These are phyloP conservation scores for Lysandra bellargus DNA, from an alignment of 2,888 invertebrate species.

Conservation along the genomic window DNA sequence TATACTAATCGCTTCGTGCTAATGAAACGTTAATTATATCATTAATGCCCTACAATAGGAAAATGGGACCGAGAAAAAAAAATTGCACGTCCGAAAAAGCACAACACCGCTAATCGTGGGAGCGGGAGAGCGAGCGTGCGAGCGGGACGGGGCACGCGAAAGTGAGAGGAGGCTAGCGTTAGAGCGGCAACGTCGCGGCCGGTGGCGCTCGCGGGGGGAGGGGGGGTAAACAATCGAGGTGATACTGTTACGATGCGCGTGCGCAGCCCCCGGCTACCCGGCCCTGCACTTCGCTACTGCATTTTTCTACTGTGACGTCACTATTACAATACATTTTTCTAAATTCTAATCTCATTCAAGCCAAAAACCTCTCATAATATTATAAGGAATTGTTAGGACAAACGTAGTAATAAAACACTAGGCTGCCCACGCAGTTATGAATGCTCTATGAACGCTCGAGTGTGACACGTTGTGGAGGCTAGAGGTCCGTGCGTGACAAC, in stretches of 20 bases:
- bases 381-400: neutral
- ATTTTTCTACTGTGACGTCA: conserved; percentile 71
- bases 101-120: conserved; percentile 73
- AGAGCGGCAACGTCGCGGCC: conserved; percentile 69
- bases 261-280: conserved; percentile 57
- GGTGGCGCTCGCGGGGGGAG: conserved; percentile 53
- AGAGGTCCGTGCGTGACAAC: neutral
- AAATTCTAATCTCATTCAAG: neutral
- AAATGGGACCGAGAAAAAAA: conserved; percentile 67
- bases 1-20: neutral
- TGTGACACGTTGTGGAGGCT: neutral
- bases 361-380: neutral
- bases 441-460: neutral
- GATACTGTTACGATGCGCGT: conserved; percentile 71
- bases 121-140: conserved; percentile 55
- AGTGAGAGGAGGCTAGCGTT: conserved; percentile 76
- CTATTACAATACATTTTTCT: conserved; percentile 27
- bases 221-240: conserved; percentile 75
- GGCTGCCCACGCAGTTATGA: neutral
- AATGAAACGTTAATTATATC: conserved; percentile 16
- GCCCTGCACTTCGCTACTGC: conserved; percentile 71
- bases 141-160: conserved; percentile 65
- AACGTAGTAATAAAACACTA: neutral
- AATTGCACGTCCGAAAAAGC: conserved; percentile 76
- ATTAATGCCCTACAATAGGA: conserved; percentile 60